Evolutionary conservation across 2,797 vertebrate species (phyloP), one percentile per base, ranked within the genome.

Genomic region (Sphenodon punctatus): DNA sequence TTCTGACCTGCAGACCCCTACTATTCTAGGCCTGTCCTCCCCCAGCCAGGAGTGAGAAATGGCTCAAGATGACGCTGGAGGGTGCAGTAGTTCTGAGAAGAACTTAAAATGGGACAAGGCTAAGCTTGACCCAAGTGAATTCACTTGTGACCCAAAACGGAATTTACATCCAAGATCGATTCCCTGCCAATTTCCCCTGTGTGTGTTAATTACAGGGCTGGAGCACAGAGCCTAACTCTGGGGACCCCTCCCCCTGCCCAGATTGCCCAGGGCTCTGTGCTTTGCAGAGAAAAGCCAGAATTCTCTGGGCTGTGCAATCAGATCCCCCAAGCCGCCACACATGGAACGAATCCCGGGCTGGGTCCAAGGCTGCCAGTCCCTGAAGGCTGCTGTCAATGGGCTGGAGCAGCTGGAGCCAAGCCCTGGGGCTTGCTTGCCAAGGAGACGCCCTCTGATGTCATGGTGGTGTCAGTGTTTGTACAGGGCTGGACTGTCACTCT

Each of bases 201-300:
- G 15, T 53, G 36, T 11, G 2, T 25, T 48, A 60, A 55, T 15
- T 19, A 10, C 30, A 27, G 59, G 1, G 4, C 3, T 15, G 38
- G 71, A 9, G 67, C 59, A 67, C 3, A 4, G 48, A 45, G 61
- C 17, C 45, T 67, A 8, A 0, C 23, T n/a, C n/a, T n/a, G n/a
- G 36, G 30, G 55, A 76, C 83, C 64, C 58, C 67, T 86, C 76
- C 80, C 86, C 80, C 86, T 63, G 72, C 67, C 80, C 61, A 10
- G 45, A 16, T 39, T 60, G 39, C 42, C 41, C 66, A 45, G 36
- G 63, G 75, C 39, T 32, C 45, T 20, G 25, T 56, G 49, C 32
- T 63, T 45, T 78, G 34, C 36, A 32, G 55, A 13, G 23, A 32
- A 38, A 46, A 43, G 15, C 20, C 39, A 19, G 12, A 65, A 55